phyloP scores from a whole-genome alignment of 1,140 invertebrate genomes.

The Scaptodrosophila lebanonensis region DNA sequence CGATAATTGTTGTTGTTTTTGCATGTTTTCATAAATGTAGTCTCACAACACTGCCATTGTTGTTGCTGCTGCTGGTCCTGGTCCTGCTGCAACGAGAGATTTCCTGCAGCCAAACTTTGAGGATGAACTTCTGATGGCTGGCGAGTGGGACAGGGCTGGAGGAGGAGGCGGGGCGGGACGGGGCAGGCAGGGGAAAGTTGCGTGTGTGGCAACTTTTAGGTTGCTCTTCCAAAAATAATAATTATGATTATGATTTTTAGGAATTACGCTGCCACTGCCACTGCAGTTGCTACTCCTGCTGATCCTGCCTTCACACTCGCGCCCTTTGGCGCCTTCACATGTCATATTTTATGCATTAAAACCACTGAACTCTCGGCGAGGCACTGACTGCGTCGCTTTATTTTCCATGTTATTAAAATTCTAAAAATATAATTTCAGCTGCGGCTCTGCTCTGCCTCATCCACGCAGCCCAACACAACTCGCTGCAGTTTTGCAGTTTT shows the following conservation, averaged over 20 bases:
- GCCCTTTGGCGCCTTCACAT: constrained; percentile 7
- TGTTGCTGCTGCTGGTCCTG: too few species aligned
- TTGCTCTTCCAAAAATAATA: constrained; percentile 62
- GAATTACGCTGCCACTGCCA: constrained; percentile 17
- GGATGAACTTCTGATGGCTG: constrained; percentile 31
- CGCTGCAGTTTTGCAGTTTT: constrained; percentile 39
- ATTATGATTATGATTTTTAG: constrained; percentile 63
- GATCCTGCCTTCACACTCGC: not conserved
- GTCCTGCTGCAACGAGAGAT: too few species aligned
- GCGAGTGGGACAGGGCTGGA: not conserved
- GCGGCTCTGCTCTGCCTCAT: constrained; percentile 4
- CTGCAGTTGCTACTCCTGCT: not conserved
- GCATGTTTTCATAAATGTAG: not conserved
- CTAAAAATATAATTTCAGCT: constrained; percentile 60
- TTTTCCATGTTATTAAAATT: constrained; percentile 61
- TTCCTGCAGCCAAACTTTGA: constrained; percentile 8
- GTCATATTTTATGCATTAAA: constrained; percentile 20
- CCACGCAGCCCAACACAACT: too few species aligned
- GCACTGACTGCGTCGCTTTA: constrained; percentile 29
- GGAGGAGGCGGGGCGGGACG: not conserved
- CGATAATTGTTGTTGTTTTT: not conserved
- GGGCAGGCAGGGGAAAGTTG: not conserved
- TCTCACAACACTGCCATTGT: too few species aligned
- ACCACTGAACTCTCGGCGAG: too few species aligned
- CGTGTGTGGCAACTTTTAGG: constrained; percentile 47